Evolutionary conservation across 2,113 vertebrate genomes (phyloP).

Genomic region (Bolborhynchus lineola): DNA sequence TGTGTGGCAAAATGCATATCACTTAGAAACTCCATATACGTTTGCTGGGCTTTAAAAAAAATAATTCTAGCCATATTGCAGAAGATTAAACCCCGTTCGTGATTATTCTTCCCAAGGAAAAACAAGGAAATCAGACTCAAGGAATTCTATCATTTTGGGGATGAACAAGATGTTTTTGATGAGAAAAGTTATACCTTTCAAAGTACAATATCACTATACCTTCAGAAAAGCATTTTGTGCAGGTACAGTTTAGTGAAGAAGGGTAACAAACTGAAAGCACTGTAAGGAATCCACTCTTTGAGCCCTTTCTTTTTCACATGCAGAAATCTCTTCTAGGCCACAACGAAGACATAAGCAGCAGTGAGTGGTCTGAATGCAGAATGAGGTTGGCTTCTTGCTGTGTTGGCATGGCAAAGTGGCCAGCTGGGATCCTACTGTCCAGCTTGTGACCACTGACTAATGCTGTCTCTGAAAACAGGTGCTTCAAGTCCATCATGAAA

Average conservation of each 20-base stretch:
- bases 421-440: background rate
- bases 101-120: background rate
- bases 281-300: background rate
- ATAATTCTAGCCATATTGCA: background rate
- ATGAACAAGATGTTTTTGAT: slow-evolving; percentile 19
- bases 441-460: background rate
- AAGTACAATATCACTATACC: slow-evolving; percentile 1
- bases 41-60: background rate
- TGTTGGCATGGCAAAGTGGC: background rate
- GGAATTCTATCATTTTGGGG: background rate
- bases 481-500: background rate
- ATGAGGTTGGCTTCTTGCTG: background rate
- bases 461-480: background rate
- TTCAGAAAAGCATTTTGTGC: slow-evolving; percentile 22
- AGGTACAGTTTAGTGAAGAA: slow-evolving; percentile 18
- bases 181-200: background rate
- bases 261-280: background rate
- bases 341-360: background rate
- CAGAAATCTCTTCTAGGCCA: background rate
- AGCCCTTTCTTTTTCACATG: background rate
- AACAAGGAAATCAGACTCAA: background rate
- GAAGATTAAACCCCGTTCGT: background rate
- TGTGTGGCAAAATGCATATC: background rate
- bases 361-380: background rate
- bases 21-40: background rate